phyloP scores from a whole-genome alignment of 2,113 vertebrate genomes.

The Nannobrachium achirus region DNA sequence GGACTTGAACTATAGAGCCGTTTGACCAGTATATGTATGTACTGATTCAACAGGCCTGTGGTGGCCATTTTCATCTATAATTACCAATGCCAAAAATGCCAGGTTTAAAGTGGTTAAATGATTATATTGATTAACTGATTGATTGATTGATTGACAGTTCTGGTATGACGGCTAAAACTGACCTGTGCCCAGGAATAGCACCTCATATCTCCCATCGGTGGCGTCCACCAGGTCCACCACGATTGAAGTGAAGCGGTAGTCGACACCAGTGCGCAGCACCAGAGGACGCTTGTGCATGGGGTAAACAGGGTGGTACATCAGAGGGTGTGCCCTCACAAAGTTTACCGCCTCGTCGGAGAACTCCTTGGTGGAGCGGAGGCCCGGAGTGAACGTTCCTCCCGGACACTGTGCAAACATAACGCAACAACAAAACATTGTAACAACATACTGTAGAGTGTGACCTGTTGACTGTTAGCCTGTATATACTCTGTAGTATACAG shows the following conservation, averaged over 20 bases:
- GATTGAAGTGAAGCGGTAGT: slow-evolving; percentile 76
- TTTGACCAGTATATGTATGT: no score
- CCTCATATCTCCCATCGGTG: slow-evolving; percentile 76
- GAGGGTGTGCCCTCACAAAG: slow-evolving; percentile 75
- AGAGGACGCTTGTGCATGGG: slow-evolving; percentile 75
- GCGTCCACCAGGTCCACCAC: slow-evolving; percentile 76
- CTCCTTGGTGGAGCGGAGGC: slow-evolving; percentile 72
- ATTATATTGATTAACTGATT: no score
- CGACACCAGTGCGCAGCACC: slow-evolving; percentile 71
- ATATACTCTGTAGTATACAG: no score
- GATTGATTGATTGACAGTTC: no score
- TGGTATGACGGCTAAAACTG: background rate
- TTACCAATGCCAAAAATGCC: no score
- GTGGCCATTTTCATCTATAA: no score
- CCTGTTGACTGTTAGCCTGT: no score
- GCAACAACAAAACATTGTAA: background rate
- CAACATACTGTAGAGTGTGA: background rate
- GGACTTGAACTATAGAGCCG: no score
- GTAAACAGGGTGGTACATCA: slow-evolving; percentile 77
- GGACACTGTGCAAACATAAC: slow-evolving; percentile 68
- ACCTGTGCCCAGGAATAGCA: slow-evolving; percentile 79
- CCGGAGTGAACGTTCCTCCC: slow-evolving; percentile 76
- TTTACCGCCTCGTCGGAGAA: slow-evolving; percentile 77
- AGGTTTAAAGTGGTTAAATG: no score
- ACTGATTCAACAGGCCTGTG: no score